phyloP scores from a whole-genome alignment of 2,113 vertebrate genomes.

The Dipodomys merriami region DNA sequence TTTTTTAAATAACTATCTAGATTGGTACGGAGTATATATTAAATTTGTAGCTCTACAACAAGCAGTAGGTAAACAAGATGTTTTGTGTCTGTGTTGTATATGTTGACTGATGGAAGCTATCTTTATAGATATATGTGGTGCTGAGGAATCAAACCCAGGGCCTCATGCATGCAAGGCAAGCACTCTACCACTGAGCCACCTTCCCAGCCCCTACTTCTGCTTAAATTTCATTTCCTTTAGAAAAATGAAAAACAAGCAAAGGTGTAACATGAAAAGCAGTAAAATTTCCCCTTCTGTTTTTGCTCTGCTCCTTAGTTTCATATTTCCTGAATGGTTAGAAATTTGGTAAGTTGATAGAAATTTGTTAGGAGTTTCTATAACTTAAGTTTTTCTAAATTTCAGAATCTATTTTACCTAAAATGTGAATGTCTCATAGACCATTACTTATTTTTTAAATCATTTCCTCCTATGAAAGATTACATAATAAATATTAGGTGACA shows the following conservation, averaged over 20 bases:
- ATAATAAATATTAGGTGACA: constrained; percentile 56
- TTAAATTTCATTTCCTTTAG: constrained; percentile 41
- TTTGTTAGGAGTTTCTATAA: not conserved
- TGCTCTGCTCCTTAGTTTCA: not conserved
- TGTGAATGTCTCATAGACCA: constrained; percentile 44
- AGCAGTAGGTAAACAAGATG: constrained; percentile 4
- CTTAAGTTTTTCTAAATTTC: constrained; percentile 50
- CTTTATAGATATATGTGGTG: too few species aligned
- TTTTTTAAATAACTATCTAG: not conserved
- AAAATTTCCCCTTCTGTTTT: not conserved
- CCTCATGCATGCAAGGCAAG: too few species aligned
- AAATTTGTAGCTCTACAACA: constrained; percentile 18
- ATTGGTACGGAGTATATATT: not conserved
- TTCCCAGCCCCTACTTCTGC: not conserved
- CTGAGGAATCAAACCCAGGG: too few species aligned
- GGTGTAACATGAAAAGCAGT: constrained; percentile 52
- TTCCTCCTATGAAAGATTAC: constrained; percentile 49
- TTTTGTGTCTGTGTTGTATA: not conserved
- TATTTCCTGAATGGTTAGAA: constrained; percentile 20
- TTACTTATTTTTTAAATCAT: constrained; percentile 59
- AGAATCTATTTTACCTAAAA: constrained; percentile 46
- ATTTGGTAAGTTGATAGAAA: constrained; percentile 42
- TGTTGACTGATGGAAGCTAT: not conserved
- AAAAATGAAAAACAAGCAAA: constrained; percentile 34
- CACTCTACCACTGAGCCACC: too few species aligned